Percentiles rank a stretch among this genome's conserved stretches.
Conservation (phyloP, 2,113 vertebrate species). For the Lagopus muta region DNA sequence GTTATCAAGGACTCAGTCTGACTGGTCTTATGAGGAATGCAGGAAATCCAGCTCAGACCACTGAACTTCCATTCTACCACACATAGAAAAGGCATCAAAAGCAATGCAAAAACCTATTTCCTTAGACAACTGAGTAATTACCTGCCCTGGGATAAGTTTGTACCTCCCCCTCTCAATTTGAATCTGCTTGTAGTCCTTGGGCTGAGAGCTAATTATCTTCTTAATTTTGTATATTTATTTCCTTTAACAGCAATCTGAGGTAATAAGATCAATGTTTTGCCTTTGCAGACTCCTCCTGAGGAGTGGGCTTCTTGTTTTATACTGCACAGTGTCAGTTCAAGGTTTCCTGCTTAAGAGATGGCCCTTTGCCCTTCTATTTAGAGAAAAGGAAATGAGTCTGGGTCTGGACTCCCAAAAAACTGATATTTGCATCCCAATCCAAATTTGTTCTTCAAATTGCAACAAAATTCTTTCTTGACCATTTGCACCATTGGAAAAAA, state of each 20-base stretch:
- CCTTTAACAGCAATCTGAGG: not conserved
- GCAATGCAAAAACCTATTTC: conserved; percentile 47
- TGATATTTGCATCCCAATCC: not conserved
- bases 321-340: not conserved
- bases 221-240: conserved; percentile 19
- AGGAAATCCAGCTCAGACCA: conserved; percentile 60
- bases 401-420: not conserved
- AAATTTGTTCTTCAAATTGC: not conserved
- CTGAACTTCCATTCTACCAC: conserved; percentile 20
- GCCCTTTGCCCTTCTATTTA: accelerated
- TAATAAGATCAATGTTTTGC: not conserved
- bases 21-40: conserved; percentile 55
- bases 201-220: not conserved
- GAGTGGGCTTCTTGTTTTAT: not conserved
- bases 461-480: not conserved
- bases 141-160: conserved; percentile 9
- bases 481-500: not conserved
- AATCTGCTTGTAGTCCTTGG: not conserved
- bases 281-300: not conserved
- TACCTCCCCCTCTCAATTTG: not conserved
- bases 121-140: conserved; percentile 5
- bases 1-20: conserved; percentile 43
- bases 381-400: not conserved
- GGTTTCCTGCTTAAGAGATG: not conserved
- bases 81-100: conserved; percentile 56